Conservation (phyloP, 2,113 vertebrate species). For the Toxotes chatareus region DNA sequence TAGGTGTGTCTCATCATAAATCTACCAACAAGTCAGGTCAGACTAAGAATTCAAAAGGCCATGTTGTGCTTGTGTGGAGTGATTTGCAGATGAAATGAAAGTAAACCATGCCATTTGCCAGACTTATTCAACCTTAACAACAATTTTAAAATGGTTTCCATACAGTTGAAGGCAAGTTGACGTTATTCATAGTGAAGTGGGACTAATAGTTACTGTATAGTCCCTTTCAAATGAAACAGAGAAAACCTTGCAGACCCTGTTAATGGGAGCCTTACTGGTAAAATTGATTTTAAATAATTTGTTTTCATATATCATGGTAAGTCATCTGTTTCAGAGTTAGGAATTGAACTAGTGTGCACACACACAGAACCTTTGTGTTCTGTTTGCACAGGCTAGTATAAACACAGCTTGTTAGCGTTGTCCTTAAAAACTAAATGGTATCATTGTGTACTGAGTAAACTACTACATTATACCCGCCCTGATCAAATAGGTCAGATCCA, state of each 20-base stretch:
- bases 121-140: not conserved
- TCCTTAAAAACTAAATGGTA: slow-evolving; percentile 5
- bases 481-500: slow-evolving; percentile 23
- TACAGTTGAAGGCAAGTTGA: not conserved
- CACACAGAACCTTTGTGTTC: not conserved
- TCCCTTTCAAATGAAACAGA: not conserved
- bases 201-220: not conserved
- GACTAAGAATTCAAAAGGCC: slow-evolving; percentile 25
- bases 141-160: not conserved
- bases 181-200: not conserved
- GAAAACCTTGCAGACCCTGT: not conserved
- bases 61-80: not conserved
- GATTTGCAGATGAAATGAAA: not conserved
- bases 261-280: no score
- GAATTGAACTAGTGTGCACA: not conserved
- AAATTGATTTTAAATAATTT: not conserved
- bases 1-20: slow-evolving; percentile 44
- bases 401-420: slow-evolving; percentile 52
- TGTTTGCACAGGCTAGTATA: slow-evolving; percentile 56
- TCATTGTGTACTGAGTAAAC: slow-evolving; percentile 6
- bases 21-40: slow-evolving; percentile 26
- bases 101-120: not conserved
- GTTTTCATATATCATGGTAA: not conserved
- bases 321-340: not conserved
- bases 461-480: slow-evolving; percentile 13